Conservation (phyloP, 2,888 invertebrate genomes). For the Apamea sordens region DNA sequence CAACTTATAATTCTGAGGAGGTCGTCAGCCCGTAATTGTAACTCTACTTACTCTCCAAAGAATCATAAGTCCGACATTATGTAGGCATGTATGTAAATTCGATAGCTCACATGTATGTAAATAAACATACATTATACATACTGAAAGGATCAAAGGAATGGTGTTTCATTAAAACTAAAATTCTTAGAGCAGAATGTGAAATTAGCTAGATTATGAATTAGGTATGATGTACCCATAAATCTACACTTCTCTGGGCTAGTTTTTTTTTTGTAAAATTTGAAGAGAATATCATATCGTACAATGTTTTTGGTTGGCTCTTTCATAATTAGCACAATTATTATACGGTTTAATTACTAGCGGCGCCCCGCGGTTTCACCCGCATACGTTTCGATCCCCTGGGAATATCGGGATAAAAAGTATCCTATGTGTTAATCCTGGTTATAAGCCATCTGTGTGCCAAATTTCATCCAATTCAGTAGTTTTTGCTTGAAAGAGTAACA, state of each 20-base stretch:
- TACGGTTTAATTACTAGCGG: too few species aligned
- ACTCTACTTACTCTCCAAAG: conserved; percentile 59
- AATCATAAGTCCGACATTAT: conserved; percentile 54
- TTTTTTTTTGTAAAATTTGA: background rate
- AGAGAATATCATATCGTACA: background rate
- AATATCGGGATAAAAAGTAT: too few species aligned
- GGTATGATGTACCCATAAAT: background rate
- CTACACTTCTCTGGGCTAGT: background rate
- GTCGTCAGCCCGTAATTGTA: conserved; percentile 55
- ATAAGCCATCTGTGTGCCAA: too few species aligned
- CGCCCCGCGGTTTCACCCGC: too few species aligned
- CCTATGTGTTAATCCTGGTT: too few species aligned
- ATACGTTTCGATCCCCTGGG: too few species aligned
- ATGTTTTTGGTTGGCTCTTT: background rate
- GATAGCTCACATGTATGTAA: conserved; percentile 42
- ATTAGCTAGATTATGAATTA: conserved; percentile 8
- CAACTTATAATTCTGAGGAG: conserved; percentile 43
- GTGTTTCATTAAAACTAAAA: conserved; percentile 12
- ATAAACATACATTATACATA: conserved; percentile 13
- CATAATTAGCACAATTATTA: background rate
- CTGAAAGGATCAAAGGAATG: conserved; percentile 28
- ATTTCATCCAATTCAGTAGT: too few species aligned
- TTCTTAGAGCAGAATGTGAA: background rate
- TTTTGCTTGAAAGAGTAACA: too few species aligned
- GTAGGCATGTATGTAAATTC: conserved; percentile 61